Percentiles rank a stretch among this genome's conserved stretches.
Conservation (phyloP, 2,888 invertebrate genomes). For the Galeopsomyia nigrocyanea region DNA sequence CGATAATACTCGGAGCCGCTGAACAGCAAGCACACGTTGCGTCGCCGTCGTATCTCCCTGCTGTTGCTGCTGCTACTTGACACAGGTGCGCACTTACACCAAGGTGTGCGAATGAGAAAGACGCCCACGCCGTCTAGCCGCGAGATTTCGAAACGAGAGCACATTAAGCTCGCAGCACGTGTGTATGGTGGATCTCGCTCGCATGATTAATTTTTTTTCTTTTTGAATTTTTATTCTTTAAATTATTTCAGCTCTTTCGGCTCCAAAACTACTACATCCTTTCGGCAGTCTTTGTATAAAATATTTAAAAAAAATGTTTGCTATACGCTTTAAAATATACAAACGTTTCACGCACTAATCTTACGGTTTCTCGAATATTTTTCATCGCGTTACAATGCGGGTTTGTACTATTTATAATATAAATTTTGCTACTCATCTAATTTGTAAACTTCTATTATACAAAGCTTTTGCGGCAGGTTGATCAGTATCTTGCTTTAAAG, state of each 20-base stretch:
- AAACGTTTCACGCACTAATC: too few relatives aligned
- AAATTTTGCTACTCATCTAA: too few relatives aligned
- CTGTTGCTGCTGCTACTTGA: constrained; percentile 31
- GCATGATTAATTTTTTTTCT: neutral
- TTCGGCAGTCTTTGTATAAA: too few relatives aligned
- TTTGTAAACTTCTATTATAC: neutral
- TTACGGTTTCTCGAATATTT: too few relatives aligned
- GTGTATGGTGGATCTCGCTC: neutral
- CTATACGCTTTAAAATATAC: too few relatives aligned
- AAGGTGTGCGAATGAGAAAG: constrained; percentile 12
- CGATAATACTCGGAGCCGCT: neutral
- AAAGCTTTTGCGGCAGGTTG: too few relatives aligned
- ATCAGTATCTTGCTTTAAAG: too few relatives aligned
- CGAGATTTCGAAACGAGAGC: constrained; percentile 40
- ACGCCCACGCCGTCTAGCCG: constrained; percentile 33
- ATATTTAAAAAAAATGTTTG: too few relatives aligned
- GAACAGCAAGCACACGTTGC: neutral
- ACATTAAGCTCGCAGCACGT: neutral
- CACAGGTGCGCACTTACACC: constrained; percentile 39
- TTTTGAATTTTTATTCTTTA: neutral
- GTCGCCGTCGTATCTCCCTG: constrained; percentile 8
- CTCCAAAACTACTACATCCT: too few relatives aligned
- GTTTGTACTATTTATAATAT: too few relatives aligned
- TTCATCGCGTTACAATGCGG: too few relatives aligned
- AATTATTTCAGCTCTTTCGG: too few relatives aligned